These are phyloP conservation scores for Amblyraja radiata DNA, from an alignment of 2,797 vertebrate species.

Conservation along the genomic window DNA sequence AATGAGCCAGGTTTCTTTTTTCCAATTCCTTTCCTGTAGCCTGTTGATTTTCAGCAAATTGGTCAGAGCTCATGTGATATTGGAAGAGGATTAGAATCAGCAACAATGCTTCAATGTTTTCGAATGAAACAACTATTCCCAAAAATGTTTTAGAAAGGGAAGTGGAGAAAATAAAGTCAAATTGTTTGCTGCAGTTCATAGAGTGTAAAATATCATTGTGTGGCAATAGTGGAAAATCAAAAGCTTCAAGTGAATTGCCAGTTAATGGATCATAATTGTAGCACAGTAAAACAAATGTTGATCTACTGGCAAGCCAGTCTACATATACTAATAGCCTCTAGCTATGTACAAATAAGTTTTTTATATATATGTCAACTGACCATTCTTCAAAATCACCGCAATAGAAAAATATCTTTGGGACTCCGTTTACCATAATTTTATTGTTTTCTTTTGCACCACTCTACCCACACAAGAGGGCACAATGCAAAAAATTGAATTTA, in stretches of 20 bases:
- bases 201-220: not conserved
- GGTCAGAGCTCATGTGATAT: not conserved
- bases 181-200: not conserved
- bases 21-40: not conserved
- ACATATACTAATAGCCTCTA: not conserved
- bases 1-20: not conserved
- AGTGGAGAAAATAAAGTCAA: not conserved
- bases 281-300: not conserved
- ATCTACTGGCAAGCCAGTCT: slow-evolving; percentile 1
- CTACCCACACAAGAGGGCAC: not conserved
- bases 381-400: not conserved
- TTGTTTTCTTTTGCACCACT: not conserved
- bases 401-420: not conserved
- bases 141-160: not conserved
- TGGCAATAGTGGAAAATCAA: not conserved
- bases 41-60: not conserved
- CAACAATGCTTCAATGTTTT: not conserved
- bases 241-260: not conserved
- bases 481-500: not conserved
- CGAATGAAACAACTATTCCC: not conserved
- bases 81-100: not conserved
- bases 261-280: not conserved
- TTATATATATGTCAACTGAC: not conserved
- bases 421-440: not conserved
- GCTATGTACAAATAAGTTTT: not conserved